Base-by-base conservation (phyloP, 2,797 vertebrate species). In the Hydrocynus forskahlii region DNA sequence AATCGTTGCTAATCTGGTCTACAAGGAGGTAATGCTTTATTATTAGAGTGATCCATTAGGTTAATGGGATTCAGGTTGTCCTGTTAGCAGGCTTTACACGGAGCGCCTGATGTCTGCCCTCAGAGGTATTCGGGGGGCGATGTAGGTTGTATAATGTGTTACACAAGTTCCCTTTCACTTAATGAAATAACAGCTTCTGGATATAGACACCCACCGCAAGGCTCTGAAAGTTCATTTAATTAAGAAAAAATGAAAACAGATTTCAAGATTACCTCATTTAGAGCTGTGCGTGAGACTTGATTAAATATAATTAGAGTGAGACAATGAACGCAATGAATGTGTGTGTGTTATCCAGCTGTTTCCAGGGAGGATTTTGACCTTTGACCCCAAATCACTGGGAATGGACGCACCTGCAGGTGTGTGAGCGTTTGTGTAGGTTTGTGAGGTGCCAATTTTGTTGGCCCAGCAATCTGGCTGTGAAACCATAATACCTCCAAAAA, bases 1-100 rank as follows among this genome's bases (percentile, higher is more conserved):
- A 87, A 93, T 92, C 92, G 73, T 84, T 91, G 89, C 87, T 92
- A 94, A 93, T 93, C 92, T 86, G 75, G 83, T 92, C 90, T 89
- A 75, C 80, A 83, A 84, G 77, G 80, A 92, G 89, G 91, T 90
- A 89, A 92, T 90, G 89, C 88, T 92, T 90, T 91, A 92, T 93
- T 93, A 93, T 92, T 92, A 90, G 89, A 89, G 83, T 81, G 84
- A 88, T 91, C 89, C 90, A 89, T 93, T 93, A 92, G 91, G 87
- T 89, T 91, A 92, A 93, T 88, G 84, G 88, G 92, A 91, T 92
- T 92, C 77, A 82, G 83, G 87, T 90, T n/a, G 64, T 87, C 86
- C 80, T 83, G 85, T 86, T 90, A 90, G 86, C 81, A 81, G 87
- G 82, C 87, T 76, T 87, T 85, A 86, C 85, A 87, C 84, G 83